Evolutionary conservation across 2,113 vertebrate genomes (phyloP).

Genomic region (Chunga burmeisteri): DNA sequence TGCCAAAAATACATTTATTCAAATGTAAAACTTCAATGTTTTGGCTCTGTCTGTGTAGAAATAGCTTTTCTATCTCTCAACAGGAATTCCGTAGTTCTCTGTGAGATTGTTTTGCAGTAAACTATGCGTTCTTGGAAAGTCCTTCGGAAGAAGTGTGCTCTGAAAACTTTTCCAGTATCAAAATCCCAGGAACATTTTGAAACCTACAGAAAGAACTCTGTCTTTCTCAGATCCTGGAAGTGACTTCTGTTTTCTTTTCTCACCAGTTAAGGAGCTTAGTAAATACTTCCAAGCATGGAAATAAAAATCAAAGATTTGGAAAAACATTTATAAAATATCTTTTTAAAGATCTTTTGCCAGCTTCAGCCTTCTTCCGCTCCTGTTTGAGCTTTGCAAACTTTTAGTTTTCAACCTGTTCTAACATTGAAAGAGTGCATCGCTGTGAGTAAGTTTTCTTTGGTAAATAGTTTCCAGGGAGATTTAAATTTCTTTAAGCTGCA

Average conservation of each 20-base stretch:
- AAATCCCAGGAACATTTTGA: background rate
- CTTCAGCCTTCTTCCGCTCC: background rate
- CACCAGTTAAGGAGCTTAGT: background rate
- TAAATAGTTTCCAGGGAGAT: background rate
- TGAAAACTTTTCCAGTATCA: background rate
- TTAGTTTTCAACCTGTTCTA: background rate
- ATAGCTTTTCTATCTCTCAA: background rate
- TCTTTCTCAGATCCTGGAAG: background rate
- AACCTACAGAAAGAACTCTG: background rate
- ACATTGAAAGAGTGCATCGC: fast-evolving
- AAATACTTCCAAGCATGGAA: background rate
- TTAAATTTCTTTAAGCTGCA: background rate
- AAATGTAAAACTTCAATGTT: background rate
- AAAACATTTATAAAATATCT: background rate
- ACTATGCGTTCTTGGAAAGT: background rate
- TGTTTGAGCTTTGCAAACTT: background rate
- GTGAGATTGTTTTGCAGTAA: background rate
- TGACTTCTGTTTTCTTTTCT: background rate
- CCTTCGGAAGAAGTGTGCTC: background rate
- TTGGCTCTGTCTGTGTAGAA: background rate
- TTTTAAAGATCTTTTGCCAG: background rate
- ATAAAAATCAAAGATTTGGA: background rate
- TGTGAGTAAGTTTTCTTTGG: background rate
- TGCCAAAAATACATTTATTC: background rate
- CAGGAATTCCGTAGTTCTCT: background rate